Evolutionary conservation across 2,888 invertebrate species (phyloP).

Genomic region (Tuta absoluta): DNA sequence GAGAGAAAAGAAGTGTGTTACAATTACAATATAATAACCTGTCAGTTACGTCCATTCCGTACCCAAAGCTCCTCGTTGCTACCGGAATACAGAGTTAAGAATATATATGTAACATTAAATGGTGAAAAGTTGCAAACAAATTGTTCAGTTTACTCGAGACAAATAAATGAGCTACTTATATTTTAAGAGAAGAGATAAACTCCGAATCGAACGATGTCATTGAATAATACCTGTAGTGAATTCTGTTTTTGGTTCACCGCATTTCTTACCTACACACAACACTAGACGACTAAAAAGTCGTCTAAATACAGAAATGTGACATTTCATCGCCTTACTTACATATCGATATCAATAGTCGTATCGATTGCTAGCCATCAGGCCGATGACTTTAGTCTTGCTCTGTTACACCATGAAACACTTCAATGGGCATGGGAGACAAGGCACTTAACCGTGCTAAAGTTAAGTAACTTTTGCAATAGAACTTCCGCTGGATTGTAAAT

Average conservation of each 20-base stretch:
- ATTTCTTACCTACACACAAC: slow-evolving; percentile 1
- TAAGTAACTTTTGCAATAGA: not conserved
- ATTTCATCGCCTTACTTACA: not conserved
- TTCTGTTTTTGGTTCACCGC: not conserved
- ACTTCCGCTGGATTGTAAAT: not conserved
- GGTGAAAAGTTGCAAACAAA: not conserved
- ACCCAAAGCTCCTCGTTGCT: not conserved
- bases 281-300: not conserved
- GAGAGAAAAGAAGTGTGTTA: slow-evolving; percentile 2
- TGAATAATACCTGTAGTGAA: no score
- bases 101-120: not conserved
- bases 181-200: no score
- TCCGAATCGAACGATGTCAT: no score
- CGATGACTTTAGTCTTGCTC: slow-evolving; percentile 44
- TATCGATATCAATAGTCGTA: slow-evolving; percentile 18
- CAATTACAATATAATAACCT: not conserved
- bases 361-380: slow-evolving; percentile 30
- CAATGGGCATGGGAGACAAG: slow-evolving; percentile 8
- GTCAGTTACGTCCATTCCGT: not conserved
- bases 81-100: not conserved
- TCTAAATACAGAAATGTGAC: not conserved
- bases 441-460: slow-evolving; percentile 6
- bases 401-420: slow-evolving; percentile 23
- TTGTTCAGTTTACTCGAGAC: no score
- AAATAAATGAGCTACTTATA: no score